Percentiles rank a stretch among this genome's conserved stretches.
These are phyloP conservation scores for Lottia scabra DNA, from an alignment of 2,888 invertebrate genomes.

Conservation along the genomic window DNA sequence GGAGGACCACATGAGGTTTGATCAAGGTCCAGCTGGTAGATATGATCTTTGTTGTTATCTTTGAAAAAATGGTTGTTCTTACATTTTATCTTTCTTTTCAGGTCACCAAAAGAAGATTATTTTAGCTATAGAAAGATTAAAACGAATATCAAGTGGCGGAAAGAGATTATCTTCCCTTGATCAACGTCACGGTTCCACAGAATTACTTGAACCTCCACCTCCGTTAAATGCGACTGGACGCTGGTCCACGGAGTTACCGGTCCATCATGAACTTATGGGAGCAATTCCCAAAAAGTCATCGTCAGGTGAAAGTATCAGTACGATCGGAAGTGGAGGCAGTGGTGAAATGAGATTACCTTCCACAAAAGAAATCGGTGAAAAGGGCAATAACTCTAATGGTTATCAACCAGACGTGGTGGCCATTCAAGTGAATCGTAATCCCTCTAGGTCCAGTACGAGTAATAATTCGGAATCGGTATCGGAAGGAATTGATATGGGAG, in stretches of 20 bases:
- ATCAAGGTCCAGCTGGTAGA: no score
- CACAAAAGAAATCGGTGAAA: constrained; percentile 24
- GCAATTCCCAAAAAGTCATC: constrained; percentile 50
- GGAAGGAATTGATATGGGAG: constrained; percentile 39
- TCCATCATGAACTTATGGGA: constrained; percentile 38
- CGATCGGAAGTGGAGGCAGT: constrained; percentile 46
- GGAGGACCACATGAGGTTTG: no score
- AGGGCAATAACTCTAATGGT: constrained; percentile 23
- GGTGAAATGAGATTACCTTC: constrained; percentile 18
- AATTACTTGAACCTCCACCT: constrained; percentile 54
- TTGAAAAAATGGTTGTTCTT: no score
- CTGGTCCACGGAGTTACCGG: constrained; percentile 55
- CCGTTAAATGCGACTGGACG: constrained; percentile 40
- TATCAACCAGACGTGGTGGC: constrained; percentile 70
- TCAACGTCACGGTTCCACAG: constrained; percentile 45
- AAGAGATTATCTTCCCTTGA: constrained; percentile 60
- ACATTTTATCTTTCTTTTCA: constrained; percentile 70
- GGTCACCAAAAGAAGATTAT: constrained; percentile 99
- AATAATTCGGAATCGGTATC: constrained; percentile 29
- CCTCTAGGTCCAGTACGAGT: constrained; percentile 20
- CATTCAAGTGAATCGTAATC: constrained; percentile 61
- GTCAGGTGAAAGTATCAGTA: constrained; percentile 57
- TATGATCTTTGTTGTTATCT: no score
- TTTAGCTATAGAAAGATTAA: constrained; percentile 95
- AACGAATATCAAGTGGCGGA: constrained; percentile 75